A percentile compares a stretch with the other conserved stretches of the same genome.
These are phyloP conservation scores for Calypte anna DNA, from an alignment of 2,113 vertebrate species.

Conservation along the genomic window DNA sequence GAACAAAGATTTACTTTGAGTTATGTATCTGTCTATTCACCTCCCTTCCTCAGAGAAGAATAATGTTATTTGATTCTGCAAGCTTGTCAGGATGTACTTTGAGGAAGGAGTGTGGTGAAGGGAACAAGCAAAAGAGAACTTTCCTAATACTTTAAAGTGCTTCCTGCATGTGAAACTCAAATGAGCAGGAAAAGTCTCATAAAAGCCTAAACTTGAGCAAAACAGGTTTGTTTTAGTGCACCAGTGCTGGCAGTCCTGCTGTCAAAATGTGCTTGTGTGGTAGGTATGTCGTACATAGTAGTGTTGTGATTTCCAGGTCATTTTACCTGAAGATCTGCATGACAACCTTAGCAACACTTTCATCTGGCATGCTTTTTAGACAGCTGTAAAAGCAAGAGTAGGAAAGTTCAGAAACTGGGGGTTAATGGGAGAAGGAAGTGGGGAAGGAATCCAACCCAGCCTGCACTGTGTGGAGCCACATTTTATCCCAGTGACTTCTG, in stretches of 20 bases:
- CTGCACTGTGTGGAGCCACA: background rate
- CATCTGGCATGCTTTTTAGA: background rate
- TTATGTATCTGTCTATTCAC: background rate
- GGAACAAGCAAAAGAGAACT: background rate
- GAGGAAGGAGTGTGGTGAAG: background rate
- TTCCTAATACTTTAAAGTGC: background rate
- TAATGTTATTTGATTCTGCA: background rate
- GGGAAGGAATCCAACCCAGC: background rate
- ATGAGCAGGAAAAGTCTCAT: background rate
- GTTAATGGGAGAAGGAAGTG: background rate
- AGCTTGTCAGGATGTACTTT: background rate
- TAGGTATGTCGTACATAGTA: background rate
- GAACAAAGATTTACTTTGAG: background rate
- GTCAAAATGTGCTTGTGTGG: background rate
- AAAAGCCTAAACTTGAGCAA: background rate
- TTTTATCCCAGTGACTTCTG: background rate
- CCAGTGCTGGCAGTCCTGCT: background rate
- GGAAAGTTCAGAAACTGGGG: background rate
- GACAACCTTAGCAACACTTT: background rate
- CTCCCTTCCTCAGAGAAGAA: background rate
- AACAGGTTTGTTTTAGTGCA: background rate
- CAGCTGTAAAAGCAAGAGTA: background rate
- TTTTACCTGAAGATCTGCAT: background rate
- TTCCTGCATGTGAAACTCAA: background rate
- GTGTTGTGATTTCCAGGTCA: background rate